Conservation (phyloP, 2,888 invertebrate genomes). For the Pterobdella sp. region DNA sequence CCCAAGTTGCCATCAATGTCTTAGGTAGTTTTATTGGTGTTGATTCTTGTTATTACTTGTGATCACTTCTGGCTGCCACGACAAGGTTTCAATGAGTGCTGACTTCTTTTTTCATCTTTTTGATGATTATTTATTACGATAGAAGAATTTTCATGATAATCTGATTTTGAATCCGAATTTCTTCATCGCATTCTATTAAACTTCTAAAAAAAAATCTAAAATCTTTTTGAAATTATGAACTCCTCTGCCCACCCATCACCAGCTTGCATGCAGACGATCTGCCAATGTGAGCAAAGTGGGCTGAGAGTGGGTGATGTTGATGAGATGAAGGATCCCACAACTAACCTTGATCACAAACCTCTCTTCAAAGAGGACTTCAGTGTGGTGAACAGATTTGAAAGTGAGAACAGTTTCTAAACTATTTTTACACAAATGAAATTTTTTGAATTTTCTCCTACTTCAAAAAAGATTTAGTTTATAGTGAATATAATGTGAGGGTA, state of each 20-base stretch:
- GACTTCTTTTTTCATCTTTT: neutral
- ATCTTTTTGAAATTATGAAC: neutral
- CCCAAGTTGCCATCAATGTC: conserved; percentile 82
- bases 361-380: conserved; percentile 72
- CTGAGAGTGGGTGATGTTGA: conserved; percentile 48
- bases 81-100: too few relatives aligned
- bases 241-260: neutral
- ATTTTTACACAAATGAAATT: too few relatives aligned
- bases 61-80: too few relatives aligned
- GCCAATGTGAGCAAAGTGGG: conserved; percentile 61
- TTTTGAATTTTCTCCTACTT: too few relatives aligned
- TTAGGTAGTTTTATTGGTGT: conserved; percentile 56
- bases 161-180: too few relatives aligned
- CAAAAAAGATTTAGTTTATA: too few relatives aligned
- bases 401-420: too few relatives aligned
- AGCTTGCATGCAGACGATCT: conserved; percentile 74
- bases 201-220: conserved; percentile 6
- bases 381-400: conserved; percentile 80
- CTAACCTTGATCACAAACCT: conserved; percentile 53
- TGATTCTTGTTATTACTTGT: conserved; percentile 25
- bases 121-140: neutral
- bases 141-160: too few relatives aligned
- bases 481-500: too few relatives aligned
- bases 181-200: too few relatives aligned
- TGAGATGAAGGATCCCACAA: conserved; percentile 45